A percentile compares a stretch with the other conserved stretches of the same genome.
Evolutionary conservation across 2,888 invertebrate species (phyloP).

Genomic region (Drosophila setosimentum): DNA sequence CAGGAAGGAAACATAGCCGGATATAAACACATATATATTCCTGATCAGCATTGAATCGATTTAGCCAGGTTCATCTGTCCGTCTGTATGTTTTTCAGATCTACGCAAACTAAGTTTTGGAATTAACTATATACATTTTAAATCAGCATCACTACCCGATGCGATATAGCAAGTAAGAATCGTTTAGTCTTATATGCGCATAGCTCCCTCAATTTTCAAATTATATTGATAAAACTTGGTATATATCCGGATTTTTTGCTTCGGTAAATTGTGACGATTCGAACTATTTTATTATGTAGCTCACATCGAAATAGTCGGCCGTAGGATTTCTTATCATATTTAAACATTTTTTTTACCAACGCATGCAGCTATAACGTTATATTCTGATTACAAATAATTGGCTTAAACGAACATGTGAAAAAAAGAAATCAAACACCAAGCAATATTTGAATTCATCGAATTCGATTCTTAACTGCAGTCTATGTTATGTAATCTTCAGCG

Average conservation of each 20-base stretch:
- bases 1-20: neutral
- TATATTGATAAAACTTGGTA: neutral
- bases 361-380: neutral
- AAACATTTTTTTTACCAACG: neutral
- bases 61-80: neutral
- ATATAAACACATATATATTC: neutral
- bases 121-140: neutral
- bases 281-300: neutral
- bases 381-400: too few species aligned
- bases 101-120: neutral
- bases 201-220: accelerated
- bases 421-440: accelerated
- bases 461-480: neutral
- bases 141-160: neutral
- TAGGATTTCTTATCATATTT: too few species aligned
- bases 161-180: neutral
- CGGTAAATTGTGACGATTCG: too few species aligned
- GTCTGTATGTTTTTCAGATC: neutral
- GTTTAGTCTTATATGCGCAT: neutral
- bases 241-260: neutral
- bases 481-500: neutral
- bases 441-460: neutral
- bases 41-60: neutral
- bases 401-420: neutral
- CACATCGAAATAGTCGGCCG: neutral